Evolutionary conservation across 2,797 vertebrate species (phyloP).

Genomic region (Halcyon chelicuti): DNA sequence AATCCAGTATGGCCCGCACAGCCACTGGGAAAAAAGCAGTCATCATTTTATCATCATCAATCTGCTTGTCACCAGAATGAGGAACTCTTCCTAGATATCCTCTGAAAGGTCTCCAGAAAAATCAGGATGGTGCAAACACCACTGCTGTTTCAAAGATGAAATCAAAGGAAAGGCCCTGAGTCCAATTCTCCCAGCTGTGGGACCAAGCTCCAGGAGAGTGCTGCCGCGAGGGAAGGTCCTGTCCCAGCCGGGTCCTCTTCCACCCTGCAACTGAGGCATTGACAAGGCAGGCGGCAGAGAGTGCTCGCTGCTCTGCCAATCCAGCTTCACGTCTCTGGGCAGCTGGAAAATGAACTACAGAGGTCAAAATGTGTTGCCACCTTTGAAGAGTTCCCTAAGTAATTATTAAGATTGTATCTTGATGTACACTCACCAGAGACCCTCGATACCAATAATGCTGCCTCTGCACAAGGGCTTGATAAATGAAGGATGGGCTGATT

Average conservation of each 20-base stretch:
- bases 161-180: background rate
- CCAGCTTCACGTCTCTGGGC: background rate
- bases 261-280: fast-evolving
- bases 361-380: background rate
- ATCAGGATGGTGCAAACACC: background rate
- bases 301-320: background rate
- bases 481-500: background rate
- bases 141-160: background rate
- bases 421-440: background rate
- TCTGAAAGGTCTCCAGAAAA: background rate
- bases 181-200: background rate
- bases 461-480: background rate
- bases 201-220: background rate
- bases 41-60: background rate
- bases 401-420: background rate
- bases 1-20: background rate
- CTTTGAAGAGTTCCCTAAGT: background rate
- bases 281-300: background rate
- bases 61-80: background rate
- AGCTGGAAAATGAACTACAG: background rate
- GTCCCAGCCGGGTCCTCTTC: background rate
- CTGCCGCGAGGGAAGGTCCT: background rate
- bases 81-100: background rate
- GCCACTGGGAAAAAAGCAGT: background rate
- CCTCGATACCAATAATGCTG: background rate